Conservation (phyloP, 2,888 invertebrate genomes). For the Tachina lurida region DNA sequence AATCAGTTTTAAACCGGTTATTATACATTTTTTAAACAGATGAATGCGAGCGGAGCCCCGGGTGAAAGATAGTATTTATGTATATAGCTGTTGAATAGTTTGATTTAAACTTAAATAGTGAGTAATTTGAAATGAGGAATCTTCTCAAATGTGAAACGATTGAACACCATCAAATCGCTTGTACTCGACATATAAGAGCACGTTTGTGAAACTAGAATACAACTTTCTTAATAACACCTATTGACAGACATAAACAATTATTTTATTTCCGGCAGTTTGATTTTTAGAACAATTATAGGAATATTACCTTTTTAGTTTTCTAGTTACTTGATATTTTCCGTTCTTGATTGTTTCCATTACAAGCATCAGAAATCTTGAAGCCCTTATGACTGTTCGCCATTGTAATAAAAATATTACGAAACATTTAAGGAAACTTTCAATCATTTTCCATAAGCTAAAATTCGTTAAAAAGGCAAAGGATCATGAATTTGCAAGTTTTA, state of each 20-base stretch:
- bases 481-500: neutral
- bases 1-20: too few relatives aligned
- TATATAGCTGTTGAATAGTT: too few relatives aligned
- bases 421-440: neutral
- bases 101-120: too few relatives aligned
- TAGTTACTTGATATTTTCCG: neutral
- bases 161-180: too few relatives aligned
- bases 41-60: too few relatives aligned
- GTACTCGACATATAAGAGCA: too few relatives aligned
- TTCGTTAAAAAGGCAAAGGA: neutral
- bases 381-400: neutral
- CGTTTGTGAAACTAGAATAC: too few relatives aligned
- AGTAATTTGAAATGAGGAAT: too few relatives aligned
- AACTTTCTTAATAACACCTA: too few relatives aligned
- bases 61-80: too few relatives aligned
- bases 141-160: too few relatives aligned
- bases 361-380: conserved; percentile 22
- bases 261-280: neutral
- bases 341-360: conserved; percentile 16
- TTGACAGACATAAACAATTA: neutral
- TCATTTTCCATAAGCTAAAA: conserved; percentile 32
- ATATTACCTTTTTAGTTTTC: neutral
- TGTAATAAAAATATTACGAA: neutral
- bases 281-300: neutral
- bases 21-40: too few relatives aligned